Evolutionary conservation across 2,888 invertebrate genomes (phyloP), one percentile per base, ranked within the genome.

Genomic region (Galerucella calmariensis): DNA sequence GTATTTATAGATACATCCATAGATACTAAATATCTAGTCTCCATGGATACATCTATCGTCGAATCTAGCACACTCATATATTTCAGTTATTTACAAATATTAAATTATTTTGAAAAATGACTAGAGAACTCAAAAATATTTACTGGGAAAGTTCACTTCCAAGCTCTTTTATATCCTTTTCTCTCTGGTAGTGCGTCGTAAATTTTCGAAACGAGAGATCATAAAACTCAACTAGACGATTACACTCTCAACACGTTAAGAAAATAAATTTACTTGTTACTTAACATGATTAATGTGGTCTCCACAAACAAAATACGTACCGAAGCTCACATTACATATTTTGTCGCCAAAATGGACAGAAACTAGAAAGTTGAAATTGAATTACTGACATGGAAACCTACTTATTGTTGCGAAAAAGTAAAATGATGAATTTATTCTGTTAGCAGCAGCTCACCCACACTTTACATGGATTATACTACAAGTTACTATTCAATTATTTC

Each of bases 241-340:
- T 69, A 69, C 69, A 62, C 69, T 69, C 27, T 58, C 62, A 51
- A 62, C 69, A 69, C 69, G 69, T 69, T 69, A 69, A 53, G 69
- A 62, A 69, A 69, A 69, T 69, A 63, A 69, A 69, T 69, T 69
- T 69, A 69, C 69, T 69, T 69, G 69, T 69, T 69, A 69, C 62
- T 69, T 69, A 69, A 35, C 51, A 62, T 69, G 69, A 69, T 69
- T 62, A 69, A 69, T 69, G 69, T 62, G 20, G 35, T 69, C 53
- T 56, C 59, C 20, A 63, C 69, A 62, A 69, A 69, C 62, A 62
- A 69, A 69, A 51, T 62, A 48, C 69, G 51, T 53, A 69, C 24
- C 62, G 27, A 35, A 62, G 69, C 62, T 8, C 8, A 62, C 61
- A 62, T 16, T 62, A 35, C 9, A 62, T 62, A 62, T n/a, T 35